Evolutionary conservation across 2,888 invertebrate species (phyloP), one percentile per base, ranked within the genome.

Genomic region (Pyrocoelia pectoralis): DNA sequence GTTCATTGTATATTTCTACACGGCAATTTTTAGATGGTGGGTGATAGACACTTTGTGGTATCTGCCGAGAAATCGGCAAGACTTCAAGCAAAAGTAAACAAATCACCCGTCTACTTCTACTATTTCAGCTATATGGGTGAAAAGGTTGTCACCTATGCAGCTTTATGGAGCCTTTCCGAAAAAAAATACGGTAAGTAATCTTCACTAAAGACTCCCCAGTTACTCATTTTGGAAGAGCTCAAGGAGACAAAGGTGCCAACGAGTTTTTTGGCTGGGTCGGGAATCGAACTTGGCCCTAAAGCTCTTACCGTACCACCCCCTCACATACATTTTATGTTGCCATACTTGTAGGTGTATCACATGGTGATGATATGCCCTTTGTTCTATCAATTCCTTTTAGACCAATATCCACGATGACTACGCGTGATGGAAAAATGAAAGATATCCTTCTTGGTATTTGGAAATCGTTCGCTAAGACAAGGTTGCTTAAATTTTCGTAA

Each of bases 51-150:
- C 0, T 89, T 89, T 72, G 80, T 81, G 0, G 82, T 79, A 2
- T 85, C 84, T 10, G 84, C 85, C 0, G 85, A 86, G 13, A 83
- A 83, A 56, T 79, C 86, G 13, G 84, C 88, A 0, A 83, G 83
- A 68, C 68, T 86, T 33, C 88, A 88, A 73, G 85, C 87, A 0
- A 72, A 78, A 13, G 78, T 77, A 46, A 84, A 84, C 2, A 79
- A 82, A 10, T 84, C 84, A 66, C 87, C 88, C 0, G 84, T 87
- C 0, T 87, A 86, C 78, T 80, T 85, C 56, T 89, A 88, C 74
- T 82, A 85, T 6, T 89, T 86, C 73, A 79, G 83, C 2, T 86
- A 83, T 40, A 9, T 17, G 15, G 51, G 55, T 0, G 61, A 61
- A 29, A 33, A 55, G 1, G 15, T 56, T n/a, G 10, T 41, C 14